phyloP scores from a whole-genome alignment of 2,113 vertebrate genomes.

The Oriolus oriolus region DNA sequence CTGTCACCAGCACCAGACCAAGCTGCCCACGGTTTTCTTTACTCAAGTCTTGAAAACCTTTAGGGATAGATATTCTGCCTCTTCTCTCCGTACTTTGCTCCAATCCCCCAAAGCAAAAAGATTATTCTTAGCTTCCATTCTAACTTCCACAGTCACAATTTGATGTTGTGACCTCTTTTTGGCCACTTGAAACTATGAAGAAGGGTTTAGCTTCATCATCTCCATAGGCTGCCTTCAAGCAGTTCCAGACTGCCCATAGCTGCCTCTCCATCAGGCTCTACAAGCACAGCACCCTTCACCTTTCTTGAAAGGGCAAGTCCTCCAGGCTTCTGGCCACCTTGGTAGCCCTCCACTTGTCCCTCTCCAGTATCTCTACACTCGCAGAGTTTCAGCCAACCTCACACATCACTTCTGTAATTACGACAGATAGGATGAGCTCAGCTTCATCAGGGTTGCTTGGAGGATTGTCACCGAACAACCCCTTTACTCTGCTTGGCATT shows the following conservation, averaged over 20 bases:
- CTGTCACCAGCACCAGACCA: background rate
- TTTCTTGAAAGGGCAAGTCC: background rate
- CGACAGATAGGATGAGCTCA: background rate
- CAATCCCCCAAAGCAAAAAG: background rate
- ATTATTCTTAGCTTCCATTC: background rate
- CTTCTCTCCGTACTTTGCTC: background rate
- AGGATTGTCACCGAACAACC: background rate
- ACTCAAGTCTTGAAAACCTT: background rate
- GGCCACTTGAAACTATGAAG: background rate
- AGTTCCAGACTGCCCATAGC: background rate
- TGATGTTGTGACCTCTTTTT: background rate
- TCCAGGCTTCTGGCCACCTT: background rate
- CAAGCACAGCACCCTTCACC: background rate
- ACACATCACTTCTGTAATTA: background rate
- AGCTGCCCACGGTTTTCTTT: background rate
- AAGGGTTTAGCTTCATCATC: background rate
- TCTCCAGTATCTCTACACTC: background rate
- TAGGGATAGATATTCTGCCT: background rate
- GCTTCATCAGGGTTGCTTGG: background rate
- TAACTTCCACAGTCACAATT: background rate
- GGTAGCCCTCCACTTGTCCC: background rate
- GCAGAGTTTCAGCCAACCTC: background rate
- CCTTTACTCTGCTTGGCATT: background rate
- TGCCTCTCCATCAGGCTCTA: background rate
- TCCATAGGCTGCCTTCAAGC: background rate